Conservation (phyloP, 2,113 vertebrate species). For the Ardeotis arabs region DNA sequence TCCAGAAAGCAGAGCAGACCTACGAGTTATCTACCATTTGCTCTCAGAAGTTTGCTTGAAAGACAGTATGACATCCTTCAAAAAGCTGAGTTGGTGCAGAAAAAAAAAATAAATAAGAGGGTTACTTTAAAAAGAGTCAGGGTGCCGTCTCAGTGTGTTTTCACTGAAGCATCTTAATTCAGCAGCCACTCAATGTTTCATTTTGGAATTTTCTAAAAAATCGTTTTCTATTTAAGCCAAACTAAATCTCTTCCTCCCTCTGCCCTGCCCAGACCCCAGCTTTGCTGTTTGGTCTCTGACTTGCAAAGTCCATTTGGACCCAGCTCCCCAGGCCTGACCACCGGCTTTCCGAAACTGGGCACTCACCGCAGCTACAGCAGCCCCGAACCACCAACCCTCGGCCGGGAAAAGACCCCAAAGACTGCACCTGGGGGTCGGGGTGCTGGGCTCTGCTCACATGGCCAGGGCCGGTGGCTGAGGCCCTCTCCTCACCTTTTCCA, state of each 20-base stretch:
- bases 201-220: neutral
- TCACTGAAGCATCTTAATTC: neutral
- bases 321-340: rapidly evolving
- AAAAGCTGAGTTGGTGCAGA: neutral
- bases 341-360: neutral
- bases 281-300: neutral
- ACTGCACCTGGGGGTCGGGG: neutral
- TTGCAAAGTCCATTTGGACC: rapidly evolving
- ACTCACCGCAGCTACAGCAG: neutral
- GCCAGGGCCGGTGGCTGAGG: too few species aligned
- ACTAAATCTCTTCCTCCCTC: neutral
- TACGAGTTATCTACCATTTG: too few species aligned
- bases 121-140: neutral
- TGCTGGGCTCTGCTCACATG: neutral
- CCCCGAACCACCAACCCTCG: neutral
- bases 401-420: neutral
- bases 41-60: neutral
- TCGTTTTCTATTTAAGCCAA: neutral
- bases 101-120: neutral
- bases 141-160: neutral
- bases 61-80: neutral
- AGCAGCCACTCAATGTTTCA: neutral
- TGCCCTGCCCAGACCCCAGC: neutral
- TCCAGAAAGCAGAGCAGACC: neutral
- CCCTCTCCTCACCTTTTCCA: neutral